Percentiles rank a stretch among this genome's conserved stretches.
These are phyloP conservation scores for Gadopsis bispinosus DNA, from an alignment of 2,797 vertebrate species.

Conservation along the genomic window DNA sequence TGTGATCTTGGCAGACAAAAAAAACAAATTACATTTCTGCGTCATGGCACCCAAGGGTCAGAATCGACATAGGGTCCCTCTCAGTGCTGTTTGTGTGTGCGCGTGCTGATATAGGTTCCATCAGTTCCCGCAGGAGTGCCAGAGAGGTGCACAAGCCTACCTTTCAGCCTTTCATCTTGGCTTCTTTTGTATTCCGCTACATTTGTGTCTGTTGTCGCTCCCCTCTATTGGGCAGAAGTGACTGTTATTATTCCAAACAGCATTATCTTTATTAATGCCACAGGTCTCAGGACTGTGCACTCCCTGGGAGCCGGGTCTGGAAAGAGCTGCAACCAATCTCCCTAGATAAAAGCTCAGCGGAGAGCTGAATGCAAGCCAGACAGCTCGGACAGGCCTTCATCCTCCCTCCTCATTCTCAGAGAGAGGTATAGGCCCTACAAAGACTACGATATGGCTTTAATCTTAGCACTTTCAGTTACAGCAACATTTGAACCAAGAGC, in stretches of 20 bases:
- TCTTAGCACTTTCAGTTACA: slow-evolving; percentile 73
- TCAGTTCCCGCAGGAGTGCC: slow-evolving; percentile 66
- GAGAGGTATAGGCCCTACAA: slow-evolving; percentile 71
- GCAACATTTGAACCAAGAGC: slow-evolving; percentile 62
- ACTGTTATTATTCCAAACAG: slow-evolving; percentile 87
- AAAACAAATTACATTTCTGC: slow-evolving; percentile 84
- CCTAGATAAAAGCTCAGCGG: slow-evolving; percentile 85
- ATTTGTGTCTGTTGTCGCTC: slow-evolving; percentile 74
- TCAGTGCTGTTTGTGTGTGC: slow-evolving; percentile 74
- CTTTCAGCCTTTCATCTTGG: slow-evolving; percentile 85
- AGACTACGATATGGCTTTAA: slow-evolving; percentile 79
- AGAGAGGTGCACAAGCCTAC: slow-evolving; percentile 61
- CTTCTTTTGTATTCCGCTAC: slow-evolving; percentile 81
- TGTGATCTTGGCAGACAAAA: slow-evolving; percentile 86
- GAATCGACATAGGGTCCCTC: slow-evolving; percentile 66
- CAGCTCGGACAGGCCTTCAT: slow-evolving; percentile 70
- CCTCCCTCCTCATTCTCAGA: slow-evolving; percentile 69
- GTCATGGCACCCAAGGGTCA: slow-evolving; percentile 64
- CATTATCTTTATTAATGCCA: slow-evolving; percentile 85
- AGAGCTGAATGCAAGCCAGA: slow-evolving; percentile 71
- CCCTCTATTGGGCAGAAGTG: slow-evolving; percentile 76
- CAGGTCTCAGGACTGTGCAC: slow-evolving; percentile 78
- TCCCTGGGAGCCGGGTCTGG: slow-evolving; percentile 61
- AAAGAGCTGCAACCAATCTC: slow-evolving; percentile 76
- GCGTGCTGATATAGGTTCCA: slow-evolving; percentile 73